Evolutionary conservation across 2,888 invertebrate genomes (phyloP).

Genomic region (Seladonia tumulorum): DNA sequence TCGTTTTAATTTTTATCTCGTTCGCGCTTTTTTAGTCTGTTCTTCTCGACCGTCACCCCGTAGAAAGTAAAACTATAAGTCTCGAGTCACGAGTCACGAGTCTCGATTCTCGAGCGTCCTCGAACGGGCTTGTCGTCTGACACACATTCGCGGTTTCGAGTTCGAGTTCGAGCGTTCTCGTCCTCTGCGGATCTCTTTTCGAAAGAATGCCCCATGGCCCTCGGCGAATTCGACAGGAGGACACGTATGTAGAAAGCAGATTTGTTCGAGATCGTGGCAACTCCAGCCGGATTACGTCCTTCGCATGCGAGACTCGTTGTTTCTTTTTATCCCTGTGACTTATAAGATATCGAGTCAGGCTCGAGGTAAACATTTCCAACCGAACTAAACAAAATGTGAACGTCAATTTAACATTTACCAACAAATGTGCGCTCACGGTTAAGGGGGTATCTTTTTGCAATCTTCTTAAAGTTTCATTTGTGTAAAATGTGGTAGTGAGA

Average conservation of each 20-base stretch:
- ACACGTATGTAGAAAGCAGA: conserved; percentile 53
- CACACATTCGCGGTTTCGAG: conserved; percentile 59
- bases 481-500: too few species aligned
- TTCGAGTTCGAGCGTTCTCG: conserved; percentile 10
- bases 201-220: conserved; percentile 39
- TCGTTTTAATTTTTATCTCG: conserved; percentile 43
- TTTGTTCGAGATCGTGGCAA: conserved; percentile 26
- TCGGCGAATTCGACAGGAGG: conserved; percentile 27
- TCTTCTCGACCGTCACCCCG: conserved; percentile 42
- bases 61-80: conserved; percentile 71
- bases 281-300: conserved; percentile 20
- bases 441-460: too few species aligned
- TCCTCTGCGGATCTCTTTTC: conserved; percentile 47
- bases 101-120: conserved; percentile 53
- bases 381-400: too few species aligned
- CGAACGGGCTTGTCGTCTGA: conserved; percentile 58
- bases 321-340: background rate
- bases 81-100: conserved; percentile 6
- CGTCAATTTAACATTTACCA: too few species aligned
- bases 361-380: too few species aligned
- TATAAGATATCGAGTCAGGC: too few species aligned
- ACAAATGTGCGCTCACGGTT: too few species aligned
- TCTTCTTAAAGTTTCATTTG: too few species aligned
- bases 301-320: background rate
- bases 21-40: conserved; percentile 23